Evolutionary conservation across 2,888 invertebrate genomes (phyloP), one percentile per base, ranked within the genome.

Genomic region (Pandemis heparana): DNA sequence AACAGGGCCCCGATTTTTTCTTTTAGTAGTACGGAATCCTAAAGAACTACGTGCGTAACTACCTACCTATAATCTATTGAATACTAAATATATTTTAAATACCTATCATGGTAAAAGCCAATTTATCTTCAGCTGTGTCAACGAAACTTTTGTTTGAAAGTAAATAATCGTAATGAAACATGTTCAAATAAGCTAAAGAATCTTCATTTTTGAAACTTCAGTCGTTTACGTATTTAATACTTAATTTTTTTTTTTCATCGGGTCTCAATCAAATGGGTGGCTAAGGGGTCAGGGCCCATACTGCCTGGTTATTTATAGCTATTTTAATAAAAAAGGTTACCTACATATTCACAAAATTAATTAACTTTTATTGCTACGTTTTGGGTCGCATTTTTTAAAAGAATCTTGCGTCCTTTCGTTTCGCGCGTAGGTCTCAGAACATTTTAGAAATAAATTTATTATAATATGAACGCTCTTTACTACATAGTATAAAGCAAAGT

Each of bases 241-340:
- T 18, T n/a, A n/a, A n/a, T n/a, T n/a, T n/a, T 53, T 53, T 53
- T 51, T 51, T 51, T n/a, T 48, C 48, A 18, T 53, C 53, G 18
- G 53, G 53, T 9, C 53, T 53, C 53, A 16, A n/a, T 32, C 23
- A 32, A 32, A 32, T 3, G 3, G 18, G 53, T 53, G 53, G 53
- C 18, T 32, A 53, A 53, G 8, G 16, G 18, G 53, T 53, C 9
- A 18, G 18, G 9, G 51, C 18, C 9, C 51, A 18, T 53, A 53
- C 16, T 16, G 18, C 51, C 48, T 14, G 1, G 5, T 14, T 48
- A 48, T 48, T 48, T 3, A n/a, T 48, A 16, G n/a, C n/a, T 48
- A 16, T 3, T n/a, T n/a, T 6, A 12, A 12, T 18, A 7, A 53
- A 53, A 18, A 18, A 53, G 7, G 14, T 6, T 16, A n/a, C n/a